Percentiles rank a stretch among this genome's conserved stretches.
These are phyloP conservation scores for Paramormyrops kingsleyae DNA, from an alignment of 2,113 vertebrate species.

Conservation along the genomic window DNA sequence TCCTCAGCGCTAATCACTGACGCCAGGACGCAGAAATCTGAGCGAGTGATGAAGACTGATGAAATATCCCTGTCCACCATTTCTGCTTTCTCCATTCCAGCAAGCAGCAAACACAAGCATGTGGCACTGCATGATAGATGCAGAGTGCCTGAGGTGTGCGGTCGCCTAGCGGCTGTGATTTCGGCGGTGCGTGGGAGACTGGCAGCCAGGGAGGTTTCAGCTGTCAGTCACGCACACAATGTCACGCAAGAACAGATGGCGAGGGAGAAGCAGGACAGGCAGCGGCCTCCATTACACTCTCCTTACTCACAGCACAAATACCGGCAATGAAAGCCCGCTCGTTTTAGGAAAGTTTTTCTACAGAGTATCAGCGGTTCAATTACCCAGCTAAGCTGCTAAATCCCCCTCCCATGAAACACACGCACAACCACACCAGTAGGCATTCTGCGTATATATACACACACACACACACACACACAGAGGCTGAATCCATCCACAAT, in stretches of 20 bases:
- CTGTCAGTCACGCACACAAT: not conserved
- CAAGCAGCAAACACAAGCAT: not conserved
- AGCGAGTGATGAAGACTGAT: not conserved
- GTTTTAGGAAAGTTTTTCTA: not conserved
- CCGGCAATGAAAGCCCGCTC: not conserved
- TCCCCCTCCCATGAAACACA: not conserved
- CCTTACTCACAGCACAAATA: not conserved
- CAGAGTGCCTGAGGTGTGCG: not conserved
- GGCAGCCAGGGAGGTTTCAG: not conserved
- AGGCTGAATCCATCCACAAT: not conserved
- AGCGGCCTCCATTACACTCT: not conserved
- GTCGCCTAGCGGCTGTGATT: not conserved
- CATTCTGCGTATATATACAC: not conserved
- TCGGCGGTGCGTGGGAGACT: not conserved
- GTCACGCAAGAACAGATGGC: not conserved
- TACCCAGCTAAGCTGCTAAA: not conserved
- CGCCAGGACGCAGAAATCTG: not conserved
- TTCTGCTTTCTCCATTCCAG: not conserved
- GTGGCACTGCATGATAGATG: not conserved
- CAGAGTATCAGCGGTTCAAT: not conserved
- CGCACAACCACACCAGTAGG: not conserved
- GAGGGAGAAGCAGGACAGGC: not conserved
- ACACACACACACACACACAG: not conserved
- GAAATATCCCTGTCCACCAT: not conserved
- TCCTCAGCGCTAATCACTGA: not conserved